Conservation (phyloP, 1,140 invertebrate genomes). For the Nasonia giraulti region DNA sequence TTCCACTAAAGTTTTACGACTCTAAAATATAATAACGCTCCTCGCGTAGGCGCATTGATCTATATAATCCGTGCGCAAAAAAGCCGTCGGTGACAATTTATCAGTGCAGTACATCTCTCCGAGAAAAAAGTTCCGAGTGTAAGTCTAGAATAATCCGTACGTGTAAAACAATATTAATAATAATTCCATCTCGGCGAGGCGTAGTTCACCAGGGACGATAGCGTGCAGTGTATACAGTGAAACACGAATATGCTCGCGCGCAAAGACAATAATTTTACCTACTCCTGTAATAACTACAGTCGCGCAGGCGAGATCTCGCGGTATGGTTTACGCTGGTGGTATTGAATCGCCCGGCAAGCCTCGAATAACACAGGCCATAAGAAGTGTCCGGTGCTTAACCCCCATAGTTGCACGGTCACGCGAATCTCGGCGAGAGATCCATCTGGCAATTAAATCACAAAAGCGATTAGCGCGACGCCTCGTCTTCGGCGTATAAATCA, state of each 20-base stretch:
- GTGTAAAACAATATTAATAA: constrained; percentile 39
- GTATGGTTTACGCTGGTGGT: constrained; percentile 25
- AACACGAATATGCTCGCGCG: background rate
- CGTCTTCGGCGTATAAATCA: constrained; percentile 25
- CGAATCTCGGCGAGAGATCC: constrained; percentile 14
- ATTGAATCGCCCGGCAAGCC: constrained; percentile 6
- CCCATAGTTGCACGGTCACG: constrained; percentile 6
- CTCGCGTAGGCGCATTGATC: background rate
- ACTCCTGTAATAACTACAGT: constrained; percentile 40
- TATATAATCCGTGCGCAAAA: background rate
- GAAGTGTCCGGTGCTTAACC: background rate
- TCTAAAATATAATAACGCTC: too few species aligned
- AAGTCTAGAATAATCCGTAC: background rate
- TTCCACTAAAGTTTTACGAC: background rate
- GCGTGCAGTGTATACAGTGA: background rate
- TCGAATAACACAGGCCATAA: constrained; percentile 21
- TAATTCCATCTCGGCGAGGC: background rate
- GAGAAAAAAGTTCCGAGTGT: too few species aligned
- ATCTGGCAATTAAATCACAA: constrained; percentile 48
- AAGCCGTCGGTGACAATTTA: background rate
- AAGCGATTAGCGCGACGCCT: constrained; percentile 41
- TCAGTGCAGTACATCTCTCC: background rate
- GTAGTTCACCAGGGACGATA: background rate
- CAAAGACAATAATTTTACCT: constrained; percentile 42
- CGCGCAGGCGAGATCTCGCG: background rate